Evolutionary conservation across 2,113 vertebrate species (phyloP).

Genomic region (Cryptomyrus ogoouensis): DNA sequence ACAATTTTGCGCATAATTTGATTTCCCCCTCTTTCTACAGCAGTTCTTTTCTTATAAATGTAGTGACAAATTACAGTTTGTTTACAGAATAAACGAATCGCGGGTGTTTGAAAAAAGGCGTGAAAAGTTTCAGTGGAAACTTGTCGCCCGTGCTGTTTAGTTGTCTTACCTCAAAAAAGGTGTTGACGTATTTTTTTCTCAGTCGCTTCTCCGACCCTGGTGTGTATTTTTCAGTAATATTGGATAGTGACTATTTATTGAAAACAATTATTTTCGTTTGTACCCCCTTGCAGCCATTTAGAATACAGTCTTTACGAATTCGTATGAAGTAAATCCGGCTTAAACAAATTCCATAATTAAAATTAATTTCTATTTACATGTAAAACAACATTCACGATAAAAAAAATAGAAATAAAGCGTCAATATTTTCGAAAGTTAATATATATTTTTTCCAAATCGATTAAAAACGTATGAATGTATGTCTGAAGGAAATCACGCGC

Average conservation of each 20-base stretch:
- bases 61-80: slow-evolving; percentile 45
- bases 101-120: slow-evolving; percentile 16
- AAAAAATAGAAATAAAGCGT: not conserved
- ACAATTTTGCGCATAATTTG: not conserved
- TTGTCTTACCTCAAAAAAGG: slow-evolving; percentile 19
- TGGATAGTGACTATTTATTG: not conserved
- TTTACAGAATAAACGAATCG: slow-evolving; percentile 16
- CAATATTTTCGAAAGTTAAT: not conserved
- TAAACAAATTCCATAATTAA: not conserved
- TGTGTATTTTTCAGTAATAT: not conserved
- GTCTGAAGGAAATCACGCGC: slow-evolving; percentile 8
- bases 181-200: not conserved
- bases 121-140: slow-evolving; percentile 29
- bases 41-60: slow-evolving; percentile 43
- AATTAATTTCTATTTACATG: not conserved
- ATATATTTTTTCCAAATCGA: not conserved
- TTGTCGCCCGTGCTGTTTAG: slow-evolving; percentile 14
- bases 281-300: not conserved
- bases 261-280: not conserved
- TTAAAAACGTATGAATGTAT: slow-evolving; percentile 5
- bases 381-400: not conserved
- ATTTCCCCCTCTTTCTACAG: not conserved
- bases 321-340: not conserved
- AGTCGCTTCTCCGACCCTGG: not conserved
- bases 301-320: not conserved